These are phyloP conservation scores for Leptinotarsa lineolata DNA, from an alignment of 1,140 invertebrate genomes.

Conservation along the genomic window DNA sequence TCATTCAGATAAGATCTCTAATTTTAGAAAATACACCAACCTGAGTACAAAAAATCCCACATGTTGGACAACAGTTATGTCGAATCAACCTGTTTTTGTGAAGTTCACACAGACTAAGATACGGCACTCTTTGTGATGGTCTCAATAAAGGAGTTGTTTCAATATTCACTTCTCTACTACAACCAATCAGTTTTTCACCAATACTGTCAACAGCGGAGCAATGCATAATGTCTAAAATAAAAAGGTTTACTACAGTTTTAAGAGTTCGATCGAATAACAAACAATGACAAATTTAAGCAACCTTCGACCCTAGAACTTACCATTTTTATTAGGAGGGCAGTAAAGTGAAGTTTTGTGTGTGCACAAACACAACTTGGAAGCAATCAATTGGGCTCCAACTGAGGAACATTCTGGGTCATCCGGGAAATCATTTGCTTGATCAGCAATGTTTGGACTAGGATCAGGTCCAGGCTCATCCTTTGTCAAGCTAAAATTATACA, in stretches of 20 bases:
- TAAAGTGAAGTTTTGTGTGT: conserved; percentile 36
- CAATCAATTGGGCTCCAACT: conserved; percentile 32
- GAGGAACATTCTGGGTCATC: conserved; percentile 35
- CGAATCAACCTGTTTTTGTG: conserved; percentile 75
- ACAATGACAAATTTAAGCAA: background rate
- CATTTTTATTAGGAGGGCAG: conserved; percentile 15
- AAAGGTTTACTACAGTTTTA: background rate
- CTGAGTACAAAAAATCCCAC: conserved; percentile 90
- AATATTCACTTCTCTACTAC: conserved; percentile 45
- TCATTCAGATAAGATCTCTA: too few species aligned
- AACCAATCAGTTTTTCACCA: conserved; percentile 49
- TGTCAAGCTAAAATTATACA: background rate
- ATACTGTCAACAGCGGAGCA: conserved; percentile 51
- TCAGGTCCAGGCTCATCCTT: conserved; percentile 7
- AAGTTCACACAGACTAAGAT: conserved; percentile 80
- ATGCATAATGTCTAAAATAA: conserved; percentile 40
- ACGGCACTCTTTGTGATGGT: conserved; percentile 79
- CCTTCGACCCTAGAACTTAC: background rate
- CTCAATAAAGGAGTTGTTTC: conserved; percentile 62
- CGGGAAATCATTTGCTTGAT: conserved; percentile 10
- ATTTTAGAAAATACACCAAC: conserved; percentile 51
- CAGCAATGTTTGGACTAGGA: conserved; percentile 19
- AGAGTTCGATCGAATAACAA: background rate
- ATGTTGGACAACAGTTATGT: conserved; percentile 89
- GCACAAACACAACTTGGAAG: conserved; percentile 43